Evolutionary conservation across 2,888 invertebrate species (phyloP).

Genomic region (Fragum fragum): DNA sequence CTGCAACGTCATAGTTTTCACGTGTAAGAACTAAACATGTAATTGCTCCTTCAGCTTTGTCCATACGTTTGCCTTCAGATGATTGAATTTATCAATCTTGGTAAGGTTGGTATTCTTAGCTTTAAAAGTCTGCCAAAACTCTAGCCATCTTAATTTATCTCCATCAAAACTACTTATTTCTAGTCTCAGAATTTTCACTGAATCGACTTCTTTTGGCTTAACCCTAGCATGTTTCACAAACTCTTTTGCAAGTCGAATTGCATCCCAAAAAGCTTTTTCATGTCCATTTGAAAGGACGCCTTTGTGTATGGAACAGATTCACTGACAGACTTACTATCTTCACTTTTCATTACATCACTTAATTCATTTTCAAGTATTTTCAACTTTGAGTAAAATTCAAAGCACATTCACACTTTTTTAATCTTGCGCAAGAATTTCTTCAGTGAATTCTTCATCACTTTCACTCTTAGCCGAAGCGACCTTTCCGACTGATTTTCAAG

Average conservation of each 20-base stretch:
- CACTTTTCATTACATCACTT: slow-evolving; percentile 1
- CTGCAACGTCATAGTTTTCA: too few species aligned
- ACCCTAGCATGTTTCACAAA: slow-evolving; percentile 12
- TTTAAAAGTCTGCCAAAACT: too few species aligned
- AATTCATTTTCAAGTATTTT: slow-evolving; percentile 11
- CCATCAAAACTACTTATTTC: slow-evolving; percentile 5
- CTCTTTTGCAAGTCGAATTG: slow-evolving; percentile 10
- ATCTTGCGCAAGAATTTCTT: too few species aligned
- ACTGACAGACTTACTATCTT: slow-evolving; percentile 4
- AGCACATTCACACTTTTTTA: not conserved
- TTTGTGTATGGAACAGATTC: too few species aligned
- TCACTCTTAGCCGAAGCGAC: not conserved
- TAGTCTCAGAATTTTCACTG: not conserved
- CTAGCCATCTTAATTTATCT: too few species aligned
- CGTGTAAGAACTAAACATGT: too few species aligned
- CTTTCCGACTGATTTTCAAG: slow-evolving; percentile 11
- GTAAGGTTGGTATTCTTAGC: too few species aligned
- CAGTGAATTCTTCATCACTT: too few species aligned
- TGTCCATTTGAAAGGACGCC: not conserved
- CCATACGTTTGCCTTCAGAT: slow-evolving; percentile 4
- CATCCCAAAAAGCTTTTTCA: slow-evolving; percentile 9
- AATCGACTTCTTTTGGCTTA: slow-evolving; percentile 19
- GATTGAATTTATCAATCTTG: too few species aligned
- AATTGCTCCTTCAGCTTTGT: slow-evolving; percentile 36
- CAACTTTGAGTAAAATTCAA: not conserved